Evolutionary conservation across 53 echinoderm and acorn worm species (phyloP), one percentile per base, ranked within the genome.

Genomic region (Holothuria scabra): DNA sequence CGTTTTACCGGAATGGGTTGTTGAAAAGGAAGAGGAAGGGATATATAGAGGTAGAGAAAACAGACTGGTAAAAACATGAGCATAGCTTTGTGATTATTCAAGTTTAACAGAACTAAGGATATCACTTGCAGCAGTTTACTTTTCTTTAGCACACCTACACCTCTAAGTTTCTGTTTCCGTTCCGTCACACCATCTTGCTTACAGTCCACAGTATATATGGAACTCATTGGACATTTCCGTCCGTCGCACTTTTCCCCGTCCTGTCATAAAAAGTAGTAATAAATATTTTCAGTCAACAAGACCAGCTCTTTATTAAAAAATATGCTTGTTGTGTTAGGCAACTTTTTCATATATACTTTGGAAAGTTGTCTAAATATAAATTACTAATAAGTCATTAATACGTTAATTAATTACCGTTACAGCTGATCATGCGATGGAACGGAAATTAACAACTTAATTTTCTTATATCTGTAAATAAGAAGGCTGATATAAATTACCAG

Each of bases 371-470:
- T 26, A 61, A 23, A n/a, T 23, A 61, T 23, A 61, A 61, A 61
- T n/a, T 61, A 23, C 61, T 23, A 23, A 7, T 61, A 61, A 61
- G 61, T 61, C 61, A 61, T 61, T 61, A 23, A 61, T 61, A 61
- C n/a, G 26, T 61, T 61, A 61, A 61, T 26, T 61, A 61, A 61
- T 61, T 61, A 61, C 8, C 12, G 4, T 5, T 8, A 61, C 6
- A 61, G n/a, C n/a, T n/a, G n/a, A n/a, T n/a, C n/a, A 23, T 61
- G 61, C 61, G 61, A 61, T 16, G 13, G 61, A 16, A 61, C 61
- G 61, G 61, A 61, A 61, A 23, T 61, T 26, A 26, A n/a, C n/a
- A 26, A 61, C 61, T 23, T 61, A 61, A 61, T 61, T 61, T 61
- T 7, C 61, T 8, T 61, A n/a, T 61, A 8, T 7, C 22, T 26